These are phyloP conservation scores for Merluccius polli DNA, from an alignment of 2,797 vertebrate genomes.

Conservation along the genomic window DNA sequence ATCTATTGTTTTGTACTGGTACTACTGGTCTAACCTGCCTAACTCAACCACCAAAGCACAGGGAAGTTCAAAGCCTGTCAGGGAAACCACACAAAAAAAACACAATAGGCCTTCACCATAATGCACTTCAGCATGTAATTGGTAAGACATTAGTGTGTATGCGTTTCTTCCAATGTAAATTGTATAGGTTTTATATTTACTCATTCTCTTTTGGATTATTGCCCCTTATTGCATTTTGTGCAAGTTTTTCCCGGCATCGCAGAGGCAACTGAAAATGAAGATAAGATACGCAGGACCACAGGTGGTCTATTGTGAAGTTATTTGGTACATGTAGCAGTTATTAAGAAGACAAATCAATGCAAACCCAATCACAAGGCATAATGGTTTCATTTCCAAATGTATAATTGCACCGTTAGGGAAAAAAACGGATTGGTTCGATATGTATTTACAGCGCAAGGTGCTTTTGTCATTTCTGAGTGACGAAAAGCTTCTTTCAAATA, in stretches of 20 bases:
- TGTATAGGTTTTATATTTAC: not conserved
- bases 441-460: not conserved
- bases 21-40: not conserved
- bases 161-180: not conserved
- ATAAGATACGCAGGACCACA: not conserved
- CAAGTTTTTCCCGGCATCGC: not conserved
- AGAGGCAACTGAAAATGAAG: not conserved
- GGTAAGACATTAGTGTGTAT: not conserved
- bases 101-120: not conserved
- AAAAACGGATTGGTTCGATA: no score
- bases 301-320: not conserved
- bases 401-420: not conserved
- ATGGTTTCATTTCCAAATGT: not conserved
- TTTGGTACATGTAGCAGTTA: not conserved
- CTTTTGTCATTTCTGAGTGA: not conserved
- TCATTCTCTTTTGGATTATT: not conserved
- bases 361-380: constrained; percentile 5
- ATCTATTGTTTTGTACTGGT: not conserved
- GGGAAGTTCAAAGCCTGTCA: not conserved
- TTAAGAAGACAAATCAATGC: not conserved
- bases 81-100: not conserved
- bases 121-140: no score
- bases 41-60: not conserved
- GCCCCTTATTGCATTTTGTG: not conserved
- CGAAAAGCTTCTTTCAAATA: not conserved